Base-by-base conservation (phyloP, 2,797 vertebrate species). In the Xerus rutilus region DNA sequence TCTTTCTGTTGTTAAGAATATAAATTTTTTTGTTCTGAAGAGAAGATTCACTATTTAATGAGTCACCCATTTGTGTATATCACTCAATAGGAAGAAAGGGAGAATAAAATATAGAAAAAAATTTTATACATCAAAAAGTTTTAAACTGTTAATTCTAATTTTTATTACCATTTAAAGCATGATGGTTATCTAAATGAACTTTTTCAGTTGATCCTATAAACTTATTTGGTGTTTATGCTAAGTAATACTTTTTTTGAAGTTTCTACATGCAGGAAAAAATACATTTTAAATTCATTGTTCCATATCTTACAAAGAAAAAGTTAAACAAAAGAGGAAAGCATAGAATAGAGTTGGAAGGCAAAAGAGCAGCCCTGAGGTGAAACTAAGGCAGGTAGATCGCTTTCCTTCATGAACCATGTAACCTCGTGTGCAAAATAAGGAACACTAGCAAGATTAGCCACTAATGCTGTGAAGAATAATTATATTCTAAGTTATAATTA, bases 111-210 rank as follows among this genome's bases (percentile, higher is more conserved):
- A 45, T 10, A 87, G 20, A 90, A 81, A 86, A 23, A 39, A 12
- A 14, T 67, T 81, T 93, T 86, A 32, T 87, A 25, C 14, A 69
- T 94, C 32, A 93, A 65, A 93, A 95, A 67, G 69, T 91, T 84
- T 59, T 5, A 13, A 94, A 35, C 93, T 13, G 54, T 70, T 67
- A 73, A 39, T 90, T 90, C 7, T 62, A 64, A 35, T 45, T 92
- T 84, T 95, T 78, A 35, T 92, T 94, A 69, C 20, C 59, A 67
- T 92, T 96, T 97, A 92, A 79, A 82, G 85, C 5, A 47, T 69
- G 21, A 73, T 43, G 91, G n/a, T 85, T 82, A 84, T 57, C 78
- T 96, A 74, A 45, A 28, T 85, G 62, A 85, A 54, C 13, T 59
- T 82, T 86, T 92, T 65, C 30, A 67, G 7, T 82, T 82, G 64